A percentile compares a stretch with the other conserved stretches of the same genome.
phyloP scores from a whole-genome alignment of 2,113 vertebrate genomes.

The Mormyrus iriodes region DNA sequence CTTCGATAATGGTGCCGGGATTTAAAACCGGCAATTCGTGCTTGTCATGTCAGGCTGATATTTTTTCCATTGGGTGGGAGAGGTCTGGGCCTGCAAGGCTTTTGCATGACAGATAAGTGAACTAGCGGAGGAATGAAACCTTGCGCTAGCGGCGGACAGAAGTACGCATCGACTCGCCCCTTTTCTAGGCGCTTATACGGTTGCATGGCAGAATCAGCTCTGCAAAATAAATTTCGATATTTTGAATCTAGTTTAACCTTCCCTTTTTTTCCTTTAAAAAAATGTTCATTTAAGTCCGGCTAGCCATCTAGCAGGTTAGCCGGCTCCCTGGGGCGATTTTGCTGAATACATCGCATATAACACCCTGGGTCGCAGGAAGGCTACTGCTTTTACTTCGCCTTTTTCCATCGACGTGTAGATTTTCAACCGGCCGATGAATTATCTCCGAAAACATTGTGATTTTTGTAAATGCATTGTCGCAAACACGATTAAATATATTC shows the following conservation, averaged over 20 bases:
- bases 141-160: background rate
- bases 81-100: constrained; percentile 49
- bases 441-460: background rate
- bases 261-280: background rate
- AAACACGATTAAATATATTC: background rate
- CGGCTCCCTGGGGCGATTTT: background rate
- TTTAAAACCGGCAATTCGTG: constrained; percentile 43
- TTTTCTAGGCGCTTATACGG: background rate
- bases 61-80: constrained; percentile 45
- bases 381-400: background rate
- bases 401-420: background rate
- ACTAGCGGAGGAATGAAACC: background rate
- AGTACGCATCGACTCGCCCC: background rate
- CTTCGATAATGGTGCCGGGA: constrained; percentile 15
- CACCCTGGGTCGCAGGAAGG: background rate
- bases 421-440: background rate
- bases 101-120: background rate
- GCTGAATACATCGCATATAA: background rate
- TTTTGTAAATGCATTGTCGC: background rate
- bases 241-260: background rate
- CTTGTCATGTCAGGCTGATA: constrained; percentile 35
- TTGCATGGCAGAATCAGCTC: background rate
- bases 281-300: background rate
- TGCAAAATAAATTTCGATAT: background rate
- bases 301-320: background rate